Evolutionary conservation across 2,113 vertebrate genomes (phyloP), one percentile per base, ranked within the genome.

Genomic region (Forbesichthys agassizii): DNA sequence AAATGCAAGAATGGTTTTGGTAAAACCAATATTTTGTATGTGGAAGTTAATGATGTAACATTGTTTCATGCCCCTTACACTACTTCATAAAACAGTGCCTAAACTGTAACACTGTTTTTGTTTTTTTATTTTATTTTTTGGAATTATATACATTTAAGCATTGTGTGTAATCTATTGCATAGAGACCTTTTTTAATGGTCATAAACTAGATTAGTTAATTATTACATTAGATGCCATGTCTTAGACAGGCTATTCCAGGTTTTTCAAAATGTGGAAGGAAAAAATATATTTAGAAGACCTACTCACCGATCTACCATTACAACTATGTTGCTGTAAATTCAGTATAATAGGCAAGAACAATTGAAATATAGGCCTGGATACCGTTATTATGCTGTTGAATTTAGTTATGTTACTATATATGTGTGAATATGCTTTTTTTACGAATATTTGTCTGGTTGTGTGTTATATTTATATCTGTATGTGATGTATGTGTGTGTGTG

Each of bases 351-450:
- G 9, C n/a, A 55, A 14, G 3, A 55, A 9, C 16, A 57, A 27
- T n/a, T 1, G 9, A 54, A 9, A 66, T 33, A 3, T 55, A 55
- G 16, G 20, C 33, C 13, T 36, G 5, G 16, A 56, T 48, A n/a
- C 14, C 53, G 9, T 49, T 33, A n/a, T 58, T 51, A 68, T 59
- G 47, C 56, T 64, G 48, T 59, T n/a, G 13, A 57, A 77, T 64
- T 65, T 64, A 65, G 1, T 66, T 55, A 46, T 5, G 1, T 66
- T 55, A 46, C 36, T 42, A 5, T 51, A 48, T 53, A 10, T 71
- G 67, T 71, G 67, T 84, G 74, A 83, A 71, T 54, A 61, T 18
- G 0, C 16, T 73, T 68, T 64, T 74, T 75, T 84, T 58, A 56
- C 61, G 72, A 48, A 68, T 36, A 14, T 68, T 46, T 80, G 61